Conservation (phyloP, 64 coral and sea anemone genomes). For the Anthopleura sola region DNA sequence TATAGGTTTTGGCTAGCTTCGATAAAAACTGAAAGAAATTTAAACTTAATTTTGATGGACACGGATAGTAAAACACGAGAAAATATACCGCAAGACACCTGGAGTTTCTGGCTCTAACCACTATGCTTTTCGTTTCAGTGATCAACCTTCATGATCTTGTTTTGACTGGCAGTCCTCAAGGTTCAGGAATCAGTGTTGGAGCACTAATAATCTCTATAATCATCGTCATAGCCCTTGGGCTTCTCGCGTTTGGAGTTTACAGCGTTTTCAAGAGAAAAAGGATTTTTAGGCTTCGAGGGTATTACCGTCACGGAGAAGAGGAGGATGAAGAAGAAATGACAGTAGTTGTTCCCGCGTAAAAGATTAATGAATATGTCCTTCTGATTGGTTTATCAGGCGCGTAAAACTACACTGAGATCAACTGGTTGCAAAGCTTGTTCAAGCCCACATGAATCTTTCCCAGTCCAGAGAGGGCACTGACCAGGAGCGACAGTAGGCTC, state of each 20-base stretch:
- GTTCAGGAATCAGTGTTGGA: neutral
- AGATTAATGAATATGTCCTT: neutral
- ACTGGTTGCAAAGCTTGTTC: too few species aligned
- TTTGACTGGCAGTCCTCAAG: neutral
- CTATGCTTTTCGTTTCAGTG: neutral
- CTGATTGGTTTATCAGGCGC: neutral
- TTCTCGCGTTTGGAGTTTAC: neutral
- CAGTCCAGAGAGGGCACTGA: too few species aligned
- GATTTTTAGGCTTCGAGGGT: neutral
- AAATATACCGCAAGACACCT: too few species aligned
- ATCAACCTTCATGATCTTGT: neutral
- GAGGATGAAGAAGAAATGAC: slow-evolving; percentile 14
- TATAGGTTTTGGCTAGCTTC: too few species aligned
- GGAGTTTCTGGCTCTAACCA: too few species aligned
- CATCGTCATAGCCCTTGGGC: neutral
- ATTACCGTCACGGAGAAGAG: neutral
- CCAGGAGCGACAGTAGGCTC: too few species aligned
- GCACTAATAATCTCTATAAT: neutral
- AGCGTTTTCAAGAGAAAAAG: neutral
- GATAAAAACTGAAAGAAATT: too few species aligned
- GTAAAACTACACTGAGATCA: neutral
- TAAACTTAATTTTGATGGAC: too few species aligned
- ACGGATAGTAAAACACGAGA: too few species aligned
- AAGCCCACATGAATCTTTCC: too few species aligned
- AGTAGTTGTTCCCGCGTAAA: neutral